Evolutionary conservation across 2,113 vertebrate genomes (phyloP), one percentile per base, ranked within the genome.

Genomic region (Poeciliopsis retropinna): DNA sequence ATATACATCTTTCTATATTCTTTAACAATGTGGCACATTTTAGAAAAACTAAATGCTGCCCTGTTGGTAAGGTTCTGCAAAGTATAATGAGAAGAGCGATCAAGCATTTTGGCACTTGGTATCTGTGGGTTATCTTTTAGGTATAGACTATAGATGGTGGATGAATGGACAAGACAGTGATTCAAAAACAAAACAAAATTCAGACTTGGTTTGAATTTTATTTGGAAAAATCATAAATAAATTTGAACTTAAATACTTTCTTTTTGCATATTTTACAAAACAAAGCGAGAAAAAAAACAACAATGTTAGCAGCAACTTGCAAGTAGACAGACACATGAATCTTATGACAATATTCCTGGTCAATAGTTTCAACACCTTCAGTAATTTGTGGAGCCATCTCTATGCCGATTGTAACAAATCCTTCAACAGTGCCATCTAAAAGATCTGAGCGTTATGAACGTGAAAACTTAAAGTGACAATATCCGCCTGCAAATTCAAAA

Each of bases 211-310:
- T 54, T 27, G 30, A 22, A 51, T 25, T 90, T 85, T 87, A 86
- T 85, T 81, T 73, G 5, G 78, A 86, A 84, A 88, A 79, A 17
- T 13, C 4, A 63, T 62, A 88, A 90, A 88, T 88, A 88, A 75
- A 15, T 66, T 75, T 67, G 39, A 27, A 69, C 34, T 81, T 61
- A 75, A 87, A 90, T 88, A 88, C 80, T 85, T 81, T 78, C 44
- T 32, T 60, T 37, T 79, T 61, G 73, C 22, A 37, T 14, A 5
- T 62, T 79, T 77, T 61, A 73, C 30, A n/a, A 6, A 67, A 11
- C 5, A 28, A 28, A 7, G 32, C 34, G 4, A 31, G 3, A 31
- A 31, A 4, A 9, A 27, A 39, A 63, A 11, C 68, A 39, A 37
- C 11, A 11, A 61, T 65, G 28, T 81, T 54, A 67, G 32, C 67